A percentile compares a stretch with the other conserved stretches of the same genome.
phyloP scores from a whole-genome alignment of 2,888 invertebrate species.

The Drosophila prolongata region DNA sequence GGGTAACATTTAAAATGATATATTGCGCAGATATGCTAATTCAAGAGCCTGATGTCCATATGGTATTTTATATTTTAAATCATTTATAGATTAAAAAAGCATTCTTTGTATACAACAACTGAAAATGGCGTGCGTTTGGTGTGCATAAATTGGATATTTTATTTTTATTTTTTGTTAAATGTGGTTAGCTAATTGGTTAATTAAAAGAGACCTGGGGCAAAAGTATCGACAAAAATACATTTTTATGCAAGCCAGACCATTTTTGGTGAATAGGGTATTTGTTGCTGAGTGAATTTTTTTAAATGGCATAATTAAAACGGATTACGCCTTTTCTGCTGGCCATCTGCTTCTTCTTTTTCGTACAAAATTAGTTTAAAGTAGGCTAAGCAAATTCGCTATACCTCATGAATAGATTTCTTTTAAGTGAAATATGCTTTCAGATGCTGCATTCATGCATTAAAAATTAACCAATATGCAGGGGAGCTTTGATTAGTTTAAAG shows the following conservation, averaged over 20 bases:
- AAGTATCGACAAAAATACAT: slow-evolving; percentile 21
- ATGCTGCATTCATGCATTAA: slow-evolving; percentile 61
- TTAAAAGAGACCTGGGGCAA: slow-evolving; percentile 32
- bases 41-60: slow-evolving; percentile 2
- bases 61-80: slow-evolving; percentile 19
- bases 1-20: slow-evolving; percentile 28
- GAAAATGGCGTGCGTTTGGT: slow-evolving; percentile 8
- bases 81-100: slow-evolving; percentile 10
- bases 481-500: slow-evolving; percentile 50
- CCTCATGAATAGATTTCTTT: slow-evolving; percentile 53
- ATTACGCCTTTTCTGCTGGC: slow-evolving; percentile 19
- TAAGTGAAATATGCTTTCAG: slow-evolving; percentile 60
- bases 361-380: slow-evolving; percentile 45
- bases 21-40: slow-evolving; percentile 18
- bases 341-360: slow-evolving; percentile 18
- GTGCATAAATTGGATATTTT: slow-evolving; percentile 5
- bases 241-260: slow-evolving; percentile 25
- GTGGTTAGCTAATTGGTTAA: slow-evolving; percentile 51
- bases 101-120: slow-evolving; percentile 17
- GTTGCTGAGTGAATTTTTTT: slow-evolving; percentile 12
- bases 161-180: slow-evolving; percentile 8
- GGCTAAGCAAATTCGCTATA: slow-evolving; percentile 66
- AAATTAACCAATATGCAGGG: slow-evolving; percentile 59
- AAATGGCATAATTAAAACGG: slow-evolving; percentile 42
- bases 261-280: slow-evolving; percentile 13